phyloP scores from a whole-genome alignment of 1,140 invertebrate genomes.

The Euura saliciscinereae region DNA sequence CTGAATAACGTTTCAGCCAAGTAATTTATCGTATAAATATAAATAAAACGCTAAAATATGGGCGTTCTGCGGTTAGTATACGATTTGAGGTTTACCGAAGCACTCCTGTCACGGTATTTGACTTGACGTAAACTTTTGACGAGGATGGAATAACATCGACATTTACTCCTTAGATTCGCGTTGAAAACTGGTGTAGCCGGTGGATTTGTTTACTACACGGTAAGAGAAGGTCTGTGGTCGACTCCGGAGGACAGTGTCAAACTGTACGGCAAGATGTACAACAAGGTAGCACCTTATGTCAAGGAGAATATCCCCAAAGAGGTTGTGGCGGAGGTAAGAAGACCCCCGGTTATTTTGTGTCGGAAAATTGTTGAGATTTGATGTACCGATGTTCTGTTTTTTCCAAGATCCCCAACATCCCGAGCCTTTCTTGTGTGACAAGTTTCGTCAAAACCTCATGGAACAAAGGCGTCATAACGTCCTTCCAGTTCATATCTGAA shows the following conservation, averaged over 20 bases:
- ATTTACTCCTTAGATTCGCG: constrained; percentile 35
- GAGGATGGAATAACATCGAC: neutral
- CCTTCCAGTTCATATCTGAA: constrained; percentile 35
- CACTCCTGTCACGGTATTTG: constrained; percentile 11
- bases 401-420: neutral
- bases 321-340: constrained; percentile 38
- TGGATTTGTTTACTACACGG: constrained; percentile 44
- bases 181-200: constrained; percentile 44
- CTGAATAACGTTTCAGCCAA: too few relatives aligned
- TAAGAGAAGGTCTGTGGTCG: constrained; percentile 49
- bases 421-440: constrained; percentile 28
- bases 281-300: constrained; percentile 39
- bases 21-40: too few relatives aligned
- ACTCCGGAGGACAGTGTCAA: constrained; percentile 42
- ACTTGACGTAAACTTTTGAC: neutral
- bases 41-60: neutral
- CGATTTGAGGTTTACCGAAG: neutral
- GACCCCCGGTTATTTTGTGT: neutral
- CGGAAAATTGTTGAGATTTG: neutral
- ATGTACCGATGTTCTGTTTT: neutral
- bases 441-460: constrained; percentile 31
- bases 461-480: constrained; percentile 39
- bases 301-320: constrained; percentile 41
- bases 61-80: constrained; percentile 12
- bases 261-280: constrained; percentile 44